Base-by-base conservation (phyloP, 2,888 invertebrate genomes). In the Iselma pallidipennis region DNA sequence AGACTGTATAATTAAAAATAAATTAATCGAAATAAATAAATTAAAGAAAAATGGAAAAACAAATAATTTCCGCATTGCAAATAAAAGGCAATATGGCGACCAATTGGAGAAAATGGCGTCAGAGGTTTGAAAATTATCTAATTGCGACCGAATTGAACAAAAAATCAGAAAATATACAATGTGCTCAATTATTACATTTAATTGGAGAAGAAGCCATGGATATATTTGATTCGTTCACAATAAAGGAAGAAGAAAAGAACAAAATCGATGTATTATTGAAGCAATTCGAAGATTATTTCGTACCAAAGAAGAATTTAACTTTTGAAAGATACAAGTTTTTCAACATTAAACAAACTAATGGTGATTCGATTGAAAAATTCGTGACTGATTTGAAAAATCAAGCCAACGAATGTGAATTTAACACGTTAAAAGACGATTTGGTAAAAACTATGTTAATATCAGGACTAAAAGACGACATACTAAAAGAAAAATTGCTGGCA, bases 231-330 rank as follows among this genome's bases (percentile, higher is more conserved):
- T 63, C 66, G 4, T 66, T 69, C 42, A 55, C 48, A n/a, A 25
- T 63, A 9, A 21, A 10, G 31, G 65, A 57, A 4, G 37, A 61
- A 16, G 63, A 63, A 2, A 59, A 56, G 19, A 45, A 64, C 5
- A 60, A 65, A 16, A 51, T 61, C 16, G 55, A 57, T 16, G 16
- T 14, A 10, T 48, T 66, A 14, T 25, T 67, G 10, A 50, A 63
- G 16, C 63, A 65, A 48, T 67, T 71, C 58, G 56, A 68, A 26
- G 55, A 59, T 7, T 58, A 68, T 52, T 67, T 70, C 37, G 33
- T 60, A 2, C 68, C 71, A 1, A 59, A 63, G 25, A 63, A 33
- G 33, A 53, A 53, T 23, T 16, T 58, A 10, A 23, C 37, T 14
- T 57, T 21, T 19, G 57, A 57, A 51, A 6, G 31, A 1, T 42